Evolutionary conservation across 92 coral and sea anemone species (phyloP), one percentile per base, ranked within the genome.

Genomic region (Siderastrea siderea): DNA sequence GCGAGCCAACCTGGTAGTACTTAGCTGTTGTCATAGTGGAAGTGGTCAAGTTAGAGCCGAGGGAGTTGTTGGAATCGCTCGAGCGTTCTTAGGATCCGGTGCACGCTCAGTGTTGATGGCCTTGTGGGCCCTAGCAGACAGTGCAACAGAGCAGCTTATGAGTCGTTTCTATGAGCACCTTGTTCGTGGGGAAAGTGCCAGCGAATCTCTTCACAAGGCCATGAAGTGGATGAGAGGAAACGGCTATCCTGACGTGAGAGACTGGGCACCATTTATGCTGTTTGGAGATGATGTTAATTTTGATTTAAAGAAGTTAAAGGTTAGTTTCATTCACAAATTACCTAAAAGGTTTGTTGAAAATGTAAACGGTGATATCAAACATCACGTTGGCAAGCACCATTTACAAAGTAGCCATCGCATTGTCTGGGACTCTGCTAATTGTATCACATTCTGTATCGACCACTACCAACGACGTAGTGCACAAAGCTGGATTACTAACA

Each of bases 251-350:
- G 7, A 16, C 1, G 59, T 73, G 43, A 0, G 60, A 3, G 5
- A 73, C 26, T 73, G 77, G 77, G 77, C 77, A 2, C 77, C 77
- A 6, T 73, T 73, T 19, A 73, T 26, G 61, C 60, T 73, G 77
- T 49, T 73, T 73, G 77, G 77, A 7, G 77, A 73, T 73, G n/a
- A 73, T 11, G 77, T 73, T 44, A 51, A 43, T 3, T 50, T 73
- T n/a, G 43, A 73, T 19, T 73, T 49, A 16, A 16, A 7, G 15
- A 8, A 51, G 45, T 51, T 26, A 51, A 71, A 71, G 45, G 61
- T 73, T 16, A 73, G 47, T 73, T 45, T 70, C 38, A 26, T 26
- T 26, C 38, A 26, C 38, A 26, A 26, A 26, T 26, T 26, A 26
- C 38, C 38, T 26, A 26, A 26, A 26, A 26, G 38, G 38, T 26